These are phyloP conservation scores for Drosophila macrospina DNA, from an alignment of 2,888 invertebrate genomes.

Conservation along the genomic window DNA sequence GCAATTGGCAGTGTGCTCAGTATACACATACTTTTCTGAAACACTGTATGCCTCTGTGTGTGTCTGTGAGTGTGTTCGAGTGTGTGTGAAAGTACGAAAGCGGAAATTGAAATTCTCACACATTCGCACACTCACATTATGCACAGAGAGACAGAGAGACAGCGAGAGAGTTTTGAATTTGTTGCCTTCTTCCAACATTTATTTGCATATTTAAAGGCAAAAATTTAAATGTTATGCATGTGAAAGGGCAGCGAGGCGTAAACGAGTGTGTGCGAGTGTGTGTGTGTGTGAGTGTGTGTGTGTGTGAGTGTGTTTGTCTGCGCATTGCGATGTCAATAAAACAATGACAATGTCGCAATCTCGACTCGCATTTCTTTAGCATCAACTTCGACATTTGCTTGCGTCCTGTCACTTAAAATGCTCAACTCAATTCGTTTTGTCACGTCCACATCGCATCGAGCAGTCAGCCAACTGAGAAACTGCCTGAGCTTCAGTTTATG, in stretches of 20 bases:
- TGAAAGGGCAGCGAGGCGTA: constrained; percentile 34
- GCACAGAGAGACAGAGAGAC: constrained; percentile 23
- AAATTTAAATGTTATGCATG: constrained; percentile 68
- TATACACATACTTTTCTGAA: constrained; percentile 24
- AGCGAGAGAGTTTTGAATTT: constrained; percentile 44
- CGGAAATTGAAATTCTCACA: constrained; percentile 77
- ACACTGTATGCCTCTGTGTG: not conserved
- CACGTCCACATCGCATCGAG: constrained; percentile 62
- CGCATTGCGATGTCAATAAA: constrained; percentile 63
- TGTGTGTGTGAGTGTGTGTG: constrained; percentile 18
- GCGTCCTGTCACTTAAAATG: constrained; percentile 71
- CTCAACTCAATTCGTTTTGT: constrained; percentile 77
- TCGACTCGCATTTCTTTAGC: constrained; percentile 39
- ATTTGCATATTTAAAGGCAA: constrained; percentile 73
- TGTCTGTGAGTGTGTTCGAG: constrained; percentile 37
- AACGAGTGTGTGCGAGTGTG: constrained; percentile 1
- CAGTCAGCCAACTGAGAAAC: constrained; percentile 51
- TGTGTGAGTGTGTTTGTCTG: not conserved
- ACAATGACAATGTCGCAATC: constrained; percentile 70
- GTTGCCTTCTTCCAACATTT: constrained; percentile 53
- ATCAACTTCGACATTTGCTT: constrained; percentile 22
- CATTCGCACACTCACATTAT: constrained; percentile 49
- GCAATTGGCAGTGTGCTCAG: constrained; percentile 67
- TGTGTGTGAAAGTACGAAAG: constrained; percentile 34
- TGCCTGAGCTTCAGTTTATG: constrained; percentile 67